These are phyloP conservation scores for Augochlorella aurata DNA, from an alignment of 2,888 invertebrate species.

Conservation along the genomic window DNA sequence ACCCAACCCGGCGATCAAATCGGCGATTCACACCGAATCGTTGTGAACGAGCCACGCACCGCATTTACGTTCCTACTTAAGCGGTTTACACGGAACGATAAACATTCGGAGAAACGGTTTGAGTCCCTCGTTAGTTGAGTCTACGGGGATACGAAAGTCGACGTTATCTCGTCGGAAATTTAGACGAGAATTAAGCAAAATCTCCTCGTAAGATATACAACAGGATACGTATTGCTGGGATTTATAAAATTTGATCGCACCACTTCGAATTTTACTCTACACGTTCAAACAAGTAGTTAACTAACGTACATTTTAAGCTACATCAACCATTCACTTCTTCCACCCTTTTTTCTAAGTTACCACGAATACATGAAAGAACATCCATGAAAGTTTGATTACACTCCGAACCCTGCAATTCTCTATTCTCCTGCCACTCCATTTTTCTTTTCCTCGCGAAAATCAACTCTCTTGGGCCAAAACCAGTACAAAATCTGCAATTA, in stretches of 20 bases:
- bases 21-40: background rate
- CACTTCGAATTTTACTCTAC: background rate
- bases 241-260: background rate
- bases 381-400: too few species aligned
- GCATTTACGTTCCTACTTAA: constrained; percentile 35
- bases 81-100: constrained; percentile 24
- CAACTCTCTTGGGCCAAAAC: too few species aligned
- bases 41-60: background rate
- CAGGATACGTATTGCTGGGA: background rate
- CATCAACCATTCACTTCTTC: too few species aligned
- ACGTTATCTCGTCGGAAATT: background rate
- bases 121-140: background rate
- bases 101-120: constrained; percentile 8
- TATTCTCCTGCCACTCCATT: too few species aligned
- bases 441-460: too few species aligned
- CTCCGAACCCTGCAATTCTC: too few species aligned
- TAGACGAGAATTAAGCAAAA: constrained; percentile 11
- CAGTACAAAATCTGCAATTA: too few species aligned
- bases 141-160: constrained; percentile 8
- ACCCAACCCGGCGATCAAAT: background rate
- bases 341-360: too few species aligned
- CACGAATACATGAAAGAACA: too few species aligned
- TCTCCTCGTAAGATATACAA: background rate
- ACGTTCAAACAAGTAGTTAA: background rate
- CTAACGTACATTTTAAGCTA: too few species aligned